Conservation (phyloP, 2,113 vertebrate species). For the Cebidichthys violaceus region DNA sequence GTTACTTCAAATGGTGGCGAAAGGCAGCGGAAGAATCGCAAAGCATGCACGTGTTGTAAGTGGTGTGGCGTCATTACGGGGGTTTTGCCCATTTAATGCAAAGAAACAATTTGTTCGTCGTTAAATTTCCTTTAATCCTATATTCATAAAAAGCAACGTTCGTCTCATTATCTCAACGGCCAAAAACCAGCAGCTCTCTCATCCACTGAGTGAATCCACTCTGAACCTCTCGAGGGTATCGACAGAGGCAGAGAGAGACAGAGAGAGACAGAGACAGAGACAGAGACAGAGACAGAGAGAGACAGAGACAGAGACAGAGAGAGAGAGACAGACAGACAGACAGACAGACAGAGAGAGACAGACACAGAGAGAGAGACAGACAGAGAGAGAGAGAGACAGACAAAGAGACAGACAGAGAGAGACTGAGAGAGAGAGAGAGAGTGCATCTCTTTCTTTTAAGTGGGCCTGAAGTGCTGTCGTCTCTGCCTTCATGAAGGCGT, state of each 20-base stretch:
- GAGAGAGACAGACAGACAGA: too few species aligned
- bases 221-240: background rate
- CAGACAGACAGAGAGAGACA: too few species aligned
- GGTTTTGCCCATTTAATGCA: background rate
- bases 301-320: too few species aligned
- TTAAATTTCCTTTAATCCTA: background rate
- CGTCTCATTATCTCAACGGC: background rate
- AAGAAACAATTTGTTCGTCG: background rate
- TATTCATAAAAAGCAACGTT: background rate
- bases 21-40: slow-evolving; percentile 26
- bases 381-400: too few species aligned
- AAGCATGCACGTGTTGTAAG: slow-evolving; percentile 16
- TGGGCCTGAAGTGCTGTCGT: background rate
- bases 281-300: too few species aligned
- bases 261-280: too few species aligned
- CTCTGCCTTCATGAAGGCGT: slow-evolving; percentile 6
- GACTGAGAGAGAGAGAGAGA: too few species aligned
- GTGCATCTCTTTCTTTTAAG: background rate
- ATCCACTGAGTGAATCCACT: background rate
- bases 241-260: too few species aligned
- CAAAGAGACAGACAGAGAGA: too few species aligned
- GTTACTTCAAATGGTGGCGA: background rate
- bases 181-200: background rate
- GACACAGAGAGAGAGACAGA: too few species aligned
- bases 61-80: background rate